Percentiles rank a stretch among this genome's conserved stretches.
phyloP scores from a whole-genome alignment of 2,888 invertebrate species.

The Amphipoea oculea region DNA sequence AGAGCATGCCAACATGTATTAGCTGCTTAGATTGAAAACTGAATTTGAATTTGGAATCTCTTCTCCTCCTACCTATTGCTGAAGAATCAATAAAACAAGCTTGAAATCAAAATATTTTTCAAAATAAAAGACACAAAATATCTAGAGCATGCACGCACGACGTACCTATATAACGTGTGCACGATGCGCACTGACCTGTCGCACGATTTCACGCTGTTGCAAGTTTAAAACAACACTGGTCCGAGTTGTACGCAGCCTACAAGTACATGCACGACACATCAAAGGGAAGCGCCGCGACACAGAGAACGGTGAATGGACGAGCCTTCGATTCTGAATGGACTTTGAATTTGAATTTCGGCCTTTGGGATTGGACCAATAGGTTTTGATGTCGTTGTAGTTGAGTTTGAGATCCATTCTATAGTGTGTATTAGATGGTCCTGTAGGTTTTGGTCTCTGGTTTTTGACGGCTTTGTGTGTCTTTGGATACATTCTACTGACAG shows the following conservation, averaged over 20 bases:
- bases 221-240: conserved; percentile 78
- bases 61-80: neutral
- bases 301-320: conserved; percentile 40
- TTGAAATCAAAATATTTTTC: conserved; percentile 8
- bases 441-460: neutral
- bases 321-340: conserved; percentile 16
- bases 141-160: conserved; percentile 51
- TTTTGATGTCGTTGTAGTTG: neutral
- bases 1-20: neutral
- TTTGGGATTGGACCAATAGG: neutral
- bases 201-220: conserved; percentile 84
- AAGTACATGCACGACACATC: conserved; percentile 66
- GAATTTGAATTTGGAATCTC: neutral
- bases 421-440: neutral
- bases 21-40: neutral
- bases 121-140: conserved; percentile 54
- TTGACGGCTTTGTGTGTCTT: neutral
- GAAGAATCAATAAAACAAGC: neutral
- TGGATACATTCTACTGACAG: neutral
- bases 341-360: conserved; percentile 7
- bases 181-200: conserved; percentile 84
- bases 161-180: conserved; percentile 71
- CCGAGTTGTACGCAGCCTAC: conserved; percentile 60
- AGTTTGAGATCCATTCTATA: neutral
- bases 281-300: conserved; percentile 67